Base-by-base conservation (phyloP, 2,797 vertebrate species). In the Centroberyx gerrardi region DNA sequence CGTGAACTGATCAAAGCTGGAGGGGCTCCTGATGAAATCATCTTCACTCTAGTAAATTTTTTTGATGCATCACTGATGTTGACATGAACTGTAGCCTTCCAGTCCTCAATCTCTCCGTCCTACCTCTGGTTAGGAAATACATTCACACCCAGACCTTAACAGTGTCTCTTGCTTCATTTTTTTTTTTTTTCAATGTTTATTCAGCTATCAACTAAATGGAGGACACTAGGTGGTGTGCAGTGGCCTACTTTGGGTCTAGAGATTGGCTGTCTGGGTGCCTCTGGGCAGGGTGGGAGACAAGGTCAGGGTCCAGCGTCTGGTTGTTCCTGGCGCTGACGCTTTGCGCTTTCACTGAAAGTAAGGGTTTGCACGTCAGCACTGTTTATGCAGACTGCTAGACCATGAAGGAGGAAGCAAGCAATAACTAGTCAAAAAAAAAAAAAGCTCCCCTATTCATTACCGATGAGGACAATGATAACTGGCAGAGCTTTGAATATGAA, bases 281-380 rank as follows among this genome's bases (percentile, higher is more conserved):
- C 52, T 74, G 79, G 75, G 42, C 63, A 59, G 29, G 60, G 28
- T 75, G 55, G 46, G 64, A 78, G 72, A 74, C n/a, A 5, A 72
- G 80, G 81, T 89, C 82, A 89, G 62, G 81, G 78, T 85, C 81
- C 61, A 74, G 65, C 4, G 8, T 67, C 73, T 78, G 72, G 69
- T 71, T 80, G 56, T 82, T 90, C 68, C 72, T 74, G 22, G 56
- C 61, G 31, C 49, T 70, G 62, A 36, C 0, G 14, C 61, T 46
- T 54, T 63, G 55, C 28, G 62, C 22, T 81, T 84, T 90, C 65
- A 80, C 71, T 86, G 78, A 91, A 90, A 82, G 60, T 68, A 62
- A 46, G 31, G 78, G 52, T 74, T 80, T 72, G 54, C 54, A 62
- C 77, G 67, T 72, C 60, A 53, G 62, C 31, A 42, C 63, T 74